phyloP scores from a whole-genome alignment of 2,113 vertebrate genomes.

The Megaptera novaeangliae region DNA sequence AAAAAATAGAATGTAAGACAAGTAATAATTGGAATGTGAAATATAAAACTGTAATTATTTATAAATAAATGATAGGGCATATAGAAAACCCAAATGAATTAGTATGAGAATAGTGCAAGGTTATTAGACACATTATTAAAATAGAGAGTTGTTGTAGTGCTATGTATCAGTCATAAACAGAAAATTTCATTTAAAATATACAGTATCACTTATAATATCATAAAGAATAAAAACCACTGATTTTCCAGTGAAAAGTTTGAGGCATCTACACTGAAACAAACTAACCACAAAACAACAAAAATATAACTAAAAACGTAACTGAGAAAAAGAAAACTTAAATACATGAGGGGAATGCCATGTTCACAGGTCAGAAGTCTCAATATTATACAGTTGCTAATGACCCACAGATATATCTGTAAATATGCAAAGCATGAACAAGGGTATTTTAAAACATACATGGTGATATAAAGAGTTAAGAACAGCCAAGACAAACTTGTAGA shows the following conservation, averaged over 20 bases:
- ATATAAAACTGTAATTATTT: background rate
- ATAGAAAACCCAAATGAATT: background rate
- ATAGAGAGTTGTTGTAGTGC: background rate
- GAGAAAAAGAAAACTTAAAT: background rate
- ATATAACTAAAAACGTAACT: background rate
- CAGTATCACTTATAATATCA: background rate
- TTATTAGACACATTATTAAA: background rate
- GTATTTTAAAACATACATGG: background rate
- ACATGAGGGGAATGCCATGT: background rate
- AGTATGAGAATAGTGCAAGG: background rate
- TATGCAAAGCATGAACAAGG: background rate
- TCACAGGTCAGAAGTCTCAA: background rate
- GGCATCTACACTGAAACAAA: background rate
- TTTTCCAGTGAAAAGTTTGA: background rate
- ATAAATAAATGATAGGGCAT: background rate
- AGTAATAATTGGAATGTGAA: background rate
- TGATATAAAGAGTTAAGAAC: background rate
- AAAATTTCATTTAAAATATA: background rate
- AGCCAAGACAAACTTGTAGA: background rate
- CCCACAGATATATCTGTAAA: background rate
- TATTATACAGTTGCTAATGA: background rate
- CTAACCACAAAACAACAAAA: background rate
- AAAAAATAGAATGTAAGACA: background rate
- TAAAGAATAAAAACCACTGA: background rate
- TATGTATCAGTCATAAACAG: background rate